Base-by-base conservation (phyloP, 2,888 invertebrate species). In the Octodonta nipae region DNA sequence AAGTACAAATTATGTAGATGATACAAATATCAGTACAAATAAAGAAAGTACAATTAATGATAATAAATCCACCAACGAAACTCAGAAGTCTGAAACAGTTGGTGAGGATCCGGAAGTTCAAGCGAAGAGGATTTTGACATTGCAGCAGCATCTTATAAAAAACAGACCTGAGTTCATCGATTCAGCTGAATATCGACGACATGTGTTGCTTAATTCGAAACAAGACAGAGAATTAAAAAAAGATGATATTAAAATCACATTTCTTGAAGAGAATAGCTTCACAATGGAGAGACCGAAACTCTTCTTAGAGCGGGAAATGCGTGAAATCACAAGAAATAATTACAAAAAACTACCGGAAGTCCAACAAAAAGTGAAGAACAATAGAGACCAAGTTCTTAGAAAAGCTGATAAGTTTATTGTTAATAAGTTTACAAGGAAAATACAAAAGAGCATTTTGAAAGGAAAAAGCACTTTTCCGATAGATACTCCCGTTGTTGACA, bases 261-360 rank as follows among this genome's bases (percentile, higher is more conserved):
- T 52, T 38, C 36, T 52, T 29, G 40, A 49, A 32, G 39, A 48
- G n/a, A 44, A 42, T 35, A 22, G n/a, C n/a, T n/a, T n/a, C n/a
- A n/a, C n/a, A n/a, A n/a, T n/a, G n/a, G n/a, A n/a, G n/a, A n/a
- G n/a, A n/a, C n/a, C n/a, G n/a, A 45, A 41, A 15, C 32, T 52
- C 8, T 54, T 51, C 36, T 44, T 47, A 12, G 46, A 42, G 20
- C 65, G 64, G 46, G 68, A 74, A 53, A 73, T 78, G 69, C 71
- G 68, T 48, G 62, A 67, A 15, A 60, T 72, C 40, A 73, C 73
- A 4, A 68, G 65, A 37, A 67, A 65, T 47, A 68, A 77, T 39
- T 84, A 81, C 56, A 68, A 71, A 48, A 72, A 71, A 13, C 59
- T 84, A 37, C 77, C 81, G 1, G 85, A 86, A 64, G 78, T 83